Evolutionary conservation across 2,797 vertebrate species (phyloP), one percentile per base, ranked within the genome.

Genomic region (Scarus forsteni): DNA sequence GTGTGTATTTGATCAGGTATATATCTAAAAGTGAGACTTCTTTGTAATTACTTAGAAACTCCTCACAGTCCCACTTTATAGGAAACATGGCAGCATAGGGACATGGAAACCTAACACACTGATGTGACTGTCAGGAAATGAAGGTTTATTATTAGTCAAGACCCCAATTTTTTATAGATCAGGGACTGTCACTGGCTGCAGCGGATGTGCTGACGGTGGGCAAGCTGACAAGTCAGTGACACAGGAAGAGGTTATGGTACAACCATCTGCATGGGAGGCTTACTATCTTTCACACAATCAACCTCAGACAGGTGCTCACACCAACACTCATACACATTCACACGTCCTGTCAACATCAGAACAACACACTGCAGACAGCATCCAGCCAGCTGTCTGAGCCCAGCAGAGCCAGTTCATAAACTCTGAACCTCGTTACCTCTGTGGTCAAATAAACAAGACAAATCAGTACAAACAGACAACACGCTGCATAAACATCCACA

Each of bases 191-290:
- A 53, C 64, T 38, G 77, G 59, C 75, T 46, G 45, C 61, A 65
- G 82, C 60, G 70, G 53, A 67, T 60, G 66, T 67, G 64, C n/a
- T 16, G 53, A 64, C 44, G 61, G 34, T 56, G 49, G 54, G 43
- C 60, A 65, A 58, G 34, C 43, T 44, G 46, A 53, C 0, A 7
- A 61, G 55, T 59, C 48, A 51, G 57, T 70, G 51, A 61, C 57
- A 75, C 79, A 76, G 74, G 69, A 75, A 63, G 67, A 75, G 79
- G 70, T 72, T 70, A 71, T 11, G 49, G 5, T 34, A n/a, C 50
- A 45, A 70, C 40, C 66, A 68, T 73, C 63, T 73, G 64, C 60
- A 71, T 52, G 56, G n/a, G 7, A 52, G 52, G 42, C 18, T 13
- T 50, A 18, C 19, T 12, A 7, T 27, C 50, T 46, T 38, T 40